Conservation (phyloP, 2,797 vertebrate genomes). For the Arremon brunneinucha region DNA sequence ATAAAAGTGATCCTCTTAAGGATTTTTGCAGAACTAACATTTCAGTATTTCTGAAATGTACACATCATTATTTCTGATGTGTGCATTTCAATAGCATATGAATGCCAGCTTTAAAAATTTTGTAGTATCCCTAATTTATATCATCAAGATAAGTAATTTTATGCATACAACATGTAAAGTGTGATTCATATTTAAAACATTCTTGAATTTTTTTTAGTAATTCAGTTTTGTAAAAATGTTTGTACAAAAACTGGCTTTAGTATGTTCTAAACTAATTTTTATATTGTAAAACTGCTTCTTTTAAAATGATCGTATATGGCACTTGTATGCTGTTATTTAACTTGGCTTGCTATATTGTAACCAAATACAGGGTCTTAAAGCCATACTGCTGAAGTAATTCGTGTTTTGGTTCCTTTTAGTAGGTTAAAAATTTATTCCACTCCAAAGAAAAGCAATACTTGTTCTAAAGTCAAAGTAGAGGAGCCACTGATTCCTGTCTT, state of each 20-base stretch:
- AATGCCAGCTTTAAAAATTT: slow-evolving; percentile 17
- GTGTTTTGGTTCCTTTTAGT: neutral
- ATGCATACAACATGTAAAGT: slow-evolving; percentile 28
- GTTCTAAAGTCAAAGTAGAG: neutral
- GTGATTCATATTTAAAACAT: slow-evolving; percentile 22
- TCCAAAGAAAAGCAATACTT: slow-evolving; percentile 30
- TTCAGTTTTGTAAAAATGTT: slow-evolving; percentile 57
- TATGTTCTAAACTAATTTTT: slow-evolving; percentile 55
- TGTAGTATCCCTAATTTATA: slow-evolving; percentile 40
- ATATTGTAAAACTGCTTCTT: slow-evolving; percentile 18
- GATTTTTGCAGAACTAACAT: neutral
- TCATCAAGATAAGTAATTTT: slow-evolving; percentile 18
- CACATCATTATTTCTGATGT: neutral
- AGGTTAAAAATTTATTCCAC: neutral
- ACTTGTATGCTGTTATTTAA: slow-evolving; percentile 8
- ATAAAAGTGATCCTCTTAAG: neutral
- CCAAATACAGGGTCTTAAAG: slow-evolving; percentile 47
- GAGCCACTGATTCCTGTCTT: neutral
- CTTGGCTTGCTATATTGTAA: slow-evolving; percentile 36
- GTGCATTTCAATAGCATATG: neutral
- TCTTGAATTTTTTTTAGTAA: slow-evolving; percentile 12
- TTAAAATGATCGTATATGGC: neutral
- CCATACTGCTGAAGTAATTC: slow-evolving; percentile 9
- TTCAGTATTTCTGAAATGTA: neutral
- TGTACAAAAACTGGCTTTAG: slow-evolving; percentile 45